These are phyloP conservation scores for Saccostrea glomerata DNA, from an alignment of 1,140 invertebrate genomes.

Conservation along the genomic window DNA sequence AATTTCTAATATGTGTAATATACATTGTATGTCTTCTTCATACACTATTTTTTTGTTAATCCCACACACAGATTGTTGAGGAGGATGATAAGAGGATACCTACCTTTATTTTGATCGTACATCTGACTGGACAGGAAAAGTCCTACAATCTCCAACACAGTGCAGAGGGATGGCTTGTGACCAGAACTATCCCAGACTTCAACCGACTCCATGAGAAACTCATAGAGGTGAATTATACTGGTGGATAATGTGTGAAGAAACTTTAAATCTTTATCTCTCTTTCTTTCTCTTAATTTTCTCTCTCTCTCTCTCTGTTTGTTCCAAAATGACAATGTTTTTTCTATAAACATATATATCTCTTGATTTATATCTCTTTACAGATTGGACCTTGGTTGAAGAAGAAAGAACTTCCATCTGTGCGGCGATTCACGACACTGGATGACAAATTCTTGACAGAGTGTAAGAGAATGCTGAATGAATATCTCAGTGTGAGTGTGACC, in stretches of 20 bases:
- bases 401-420: constrained; percentile 85
- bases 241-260: not conserved
- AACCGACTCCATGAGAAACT: constrained; percentile 91
- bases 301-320: not conserved
- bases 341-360: not conserved
- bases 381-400: constrained; percentile 87
- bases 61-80: constrained; percentile 56
- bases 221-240: constrained; percentile 78
- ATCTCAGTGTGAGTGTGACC: constrained; percentile 85
- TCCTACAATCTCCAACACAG: constrained; percentile 62
- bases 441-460: constrained; percentile 89
- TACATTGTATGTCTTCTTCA: too few relatives aligned
- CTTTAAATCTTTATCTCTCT: not conserved
- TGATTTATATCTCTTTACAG: not conserved
- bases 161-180: constrained; percentile 86
- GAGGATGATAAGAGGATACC: constrained; percentile 86
- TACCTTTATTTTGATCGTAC: constrained; percentile 90
- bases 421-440: constrained; percentile 85
- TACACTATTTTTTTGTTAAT: not conserved
- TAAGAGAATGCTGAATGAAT: constrained; percentile 90
- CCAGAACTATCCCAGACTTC: constrained; percentile 90
- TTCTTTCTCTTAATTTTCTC: not conserved
- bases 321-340: not conserved
- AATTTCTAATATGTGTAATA: too few relatives aligned
- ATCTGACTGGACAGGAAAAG: constrained; percentile 82